Evolutionary conservation across 2,797 vertebrate genomes (phyloP).

Genomic region (Staurois parvus): DNA sequence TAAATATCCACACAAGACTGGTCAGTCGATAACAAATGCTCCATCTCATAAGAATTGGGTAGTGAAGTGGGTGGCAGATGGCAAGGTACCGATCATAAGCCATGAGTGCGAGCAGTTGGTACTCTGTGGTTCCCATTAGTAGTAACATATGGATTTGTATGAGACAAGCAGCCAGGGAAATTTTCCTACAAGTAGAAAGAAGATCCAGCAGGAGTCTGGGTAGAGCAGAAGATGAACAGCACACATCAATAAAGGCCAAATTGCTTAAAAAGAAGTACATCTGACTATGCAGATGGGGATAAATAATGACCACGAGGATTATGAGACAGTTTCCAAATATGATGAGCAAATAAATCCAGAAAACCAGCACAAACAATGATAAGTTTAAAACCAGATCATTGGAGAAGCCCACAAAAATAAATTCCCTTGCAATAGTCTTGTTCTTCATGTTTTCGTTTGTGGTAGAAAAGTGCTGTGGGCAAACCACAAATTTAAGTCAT

Average conservation of each 20-base stretch:
- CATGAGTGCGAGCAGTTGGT: conserved; percentile 14
- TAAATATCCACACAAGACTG: conserved; percentile 5
- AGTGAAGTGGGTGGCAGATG: conserved; percentile 35
- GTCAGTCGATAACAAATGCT: conserved; percentile 11
- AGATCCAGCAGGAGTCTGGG: conserved; percentile 66
- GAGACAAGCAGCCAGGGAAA: conserved; percentile 8
- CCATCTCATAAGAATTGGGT: conserved; percentile 15
- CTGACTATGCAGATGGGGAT: conserved; percentile 58
- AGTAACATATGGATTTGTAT: conserved; percentile 8
- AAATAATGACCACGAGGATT: conserved; percentile 57
- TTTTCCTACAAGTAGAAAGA: conserved; percentile 38
- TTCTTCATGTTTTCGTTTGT: background rate
- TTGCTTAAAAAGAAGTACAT: conserved; percentile 69
- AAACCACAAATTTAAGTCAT: no score
- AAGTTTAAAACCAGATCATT: background rate
- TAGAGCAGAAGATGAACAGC: conserved; percentile 64
- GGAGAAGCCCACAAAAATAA: conserved; percentile 14
- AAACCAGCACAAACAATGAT: conserved; percentile 63
- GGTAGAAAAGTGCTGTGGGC: background rate
- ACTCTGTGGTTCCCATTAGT: conserved; percentile 48
- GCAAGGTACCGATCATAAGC: conserved; percentile 40
- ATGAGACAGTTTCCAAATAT: conserved; percentile 65
- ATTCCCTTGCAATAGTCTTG: background rate
- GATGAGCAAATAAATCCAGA: conserved; percentile 61
- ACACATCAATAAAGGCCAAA: conserved; percentile 67